A percentile compares a stretch with the other conserved stretches of the same genome.
Evolutionary conservation across 2,888 invertebrate genomes (phyloP).

Genomic region (Euspilapteryx auroguttella): DNA sequence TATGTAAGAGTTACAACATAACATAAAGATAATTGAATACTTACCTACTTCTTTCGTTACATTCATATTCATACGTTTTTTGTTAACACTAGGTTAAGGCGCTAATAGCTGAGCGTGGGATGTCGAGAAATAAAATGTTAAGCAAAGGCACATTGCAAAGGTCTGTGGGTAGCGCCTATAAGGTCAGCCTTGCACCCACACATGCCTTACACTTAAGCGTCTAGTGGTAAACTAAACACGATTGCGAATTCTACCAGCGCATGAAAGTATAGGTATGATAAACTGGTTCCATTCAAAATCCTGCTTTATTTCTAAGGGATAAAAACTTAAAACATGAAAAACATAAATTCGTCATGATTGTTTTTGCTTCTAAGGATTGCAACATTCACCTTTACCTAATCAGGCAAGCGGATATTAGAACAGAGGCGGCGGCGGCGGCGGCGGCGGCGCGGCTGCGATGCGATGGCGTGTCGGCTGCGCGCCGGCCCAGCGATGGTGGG

Average conservation of each 20-base stretch:
- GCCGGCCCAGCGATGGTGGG: not conserved
- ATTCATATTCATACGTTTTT: conserved; percentile 2
- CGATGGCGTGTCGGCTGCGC: not conserved
- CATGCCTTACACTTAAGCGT: conserved; percentile 38
- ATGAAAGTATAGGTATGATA: too few species aligned
- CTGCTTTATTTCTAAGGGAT: too few species aligned
- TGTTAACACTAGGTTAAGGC: conserved; percentile 1
- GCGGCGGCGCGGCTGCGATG: too few species aligned
- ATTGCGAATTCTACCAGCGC: conserved; percentile 3
- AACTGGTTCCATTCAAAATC: too few species aligned
- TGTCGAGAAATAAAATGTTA: conserved; percentile 46
- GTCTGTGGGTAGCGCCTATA: conserved; percentile 50
- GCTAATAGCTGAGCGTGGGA: conserved; percentile 32
- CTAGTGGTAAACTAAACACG: conserved; percentile 21
- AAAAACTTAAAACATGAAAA: too few species aligned
- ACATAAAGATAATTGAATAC: too few species aligned
- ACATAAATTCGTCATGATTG: too few species aligned
- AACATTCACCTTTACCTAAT: conserved; percentile 60
- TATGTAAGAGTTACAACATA: too few species aligned
- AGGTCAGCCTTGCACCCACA: conserved; percentile 61
- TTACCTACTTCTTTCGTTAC: too few species aligned
- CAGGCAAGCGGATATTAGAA: conserved; percentile 57
- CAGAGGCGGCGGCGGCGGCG: conserved; percentile 12
- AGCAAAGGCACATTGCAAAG: too few species aligned
- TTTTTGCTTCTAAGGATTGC: too few species aligned